Conservation (phyloP, 2,113 vertebrate genomes). For the Corydoras maculifer region DNA sequence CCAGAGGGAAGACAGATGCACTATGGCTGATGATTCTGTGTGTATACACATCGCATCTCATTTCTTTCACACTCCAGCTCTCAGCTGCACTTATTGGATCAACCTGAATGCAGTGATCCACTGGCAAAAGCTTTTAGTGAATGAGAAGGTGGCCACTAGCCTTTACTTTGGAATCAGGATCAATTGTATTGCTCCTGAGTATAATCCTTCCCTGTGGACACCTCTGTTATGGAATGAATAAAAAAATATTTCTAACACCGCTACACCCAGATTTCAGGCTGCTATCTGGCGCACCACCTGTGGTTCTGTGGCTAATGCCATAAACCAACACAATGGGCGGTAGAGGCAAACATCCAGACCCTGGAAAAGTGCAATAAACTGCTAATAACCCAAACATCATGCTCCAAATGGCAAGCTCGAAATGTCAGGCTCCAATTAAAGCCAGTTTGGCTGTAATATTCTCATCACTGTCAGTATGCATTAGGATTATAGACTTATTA, state of each 20-base stretch:
- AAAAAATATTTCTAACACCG: constrained; percentile 1
- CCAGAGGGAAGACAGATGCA: constrained; percentile 1
- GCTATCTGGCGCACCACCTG: constrained; percentile 20
- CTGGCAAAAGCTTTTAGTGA: not conserved
- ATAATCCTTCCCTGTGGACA: constrained; percentile 12
- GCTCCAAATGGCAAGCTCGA: constrained; percentile 25
- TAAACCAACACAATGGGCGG: constrained; percentile 10
- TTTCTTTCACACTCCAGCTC: constrained; percentile 13
- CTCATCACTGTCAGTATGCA: constrained; percentile 11
- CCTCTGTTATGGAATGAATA: constrained; percentile 5
- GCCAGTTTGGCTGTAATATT: constrained; percentile 7
- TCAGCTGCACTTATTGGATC: constrained; percentile 12
- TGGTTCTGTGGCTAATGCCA: constrained; percentile 10
- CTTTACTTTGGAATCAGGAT: constrained; percentile 25
- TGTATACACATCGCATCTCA: not conserved
- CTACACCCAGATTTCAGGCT: constrained; percentile 12
- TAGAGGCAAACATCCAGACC: not conserved
- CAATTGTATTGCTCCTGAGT: constrained; percentile 8
- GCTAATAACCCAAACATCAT: constrained; percentile 17
- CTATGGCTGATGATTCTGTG: constrained; percentile 1
- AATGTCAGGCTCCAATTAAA: constrained; percentile 25
- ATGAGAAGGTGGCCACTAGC: constrained; percentile 4
- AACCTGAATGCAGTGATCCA: constrained; percentile 15
- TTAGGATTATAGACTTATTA: constrained; percentile 1
- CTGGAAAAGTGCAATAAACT: constrained; percentile 14